phyloP scores from a whole-genome alignment of 1,140 invertebrate species.

The Drosophila repleta region DNA sequence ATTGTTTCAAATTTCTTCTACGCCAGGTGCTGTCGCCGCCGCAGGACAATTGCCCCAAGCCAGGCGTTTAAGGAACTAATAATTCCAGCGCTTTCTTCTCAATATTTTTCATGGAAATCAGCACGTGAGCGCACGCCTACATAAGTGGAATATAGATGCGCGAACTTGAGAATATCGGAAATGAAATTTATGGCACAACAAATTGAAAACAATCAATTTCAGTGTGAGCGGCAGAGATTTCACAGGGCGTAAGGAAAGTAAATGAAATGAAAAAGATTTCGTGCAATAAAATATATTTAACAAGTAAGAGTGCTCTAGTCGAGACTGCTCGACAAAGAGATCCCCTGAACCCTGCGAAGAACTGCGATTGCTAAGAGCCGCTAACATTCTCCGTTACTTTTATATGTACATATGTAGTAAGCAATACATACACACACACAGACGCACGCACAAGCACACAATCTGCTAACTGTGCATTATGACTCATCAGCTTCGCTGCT shows the following conservation, averaged over 20 bases:
- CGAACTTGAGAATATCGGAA: neutral
- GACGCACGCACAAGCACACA: too few relatives aligned
- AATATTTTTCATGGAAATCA: conserved; percentile 11
- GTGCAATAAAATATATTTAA: neutral
- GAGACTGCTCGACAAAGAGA: too few relatives aligned
- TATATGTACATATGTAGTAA: too few relatives aligned
- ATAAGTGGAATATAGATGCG: neutral
- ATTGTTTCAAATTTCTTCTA: conserved; percentile 43
- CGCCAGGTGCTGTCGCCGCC: conserved; percentile 15
- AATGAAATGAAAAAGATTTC: neutral
- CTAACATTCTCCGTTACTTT: too few relatives aligned
- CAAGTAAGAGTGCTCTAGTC: too few relatives aligned
- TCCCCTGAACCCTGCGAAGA: too few relatives aligned
- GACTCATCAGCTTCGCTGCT: too few relatives aligned
- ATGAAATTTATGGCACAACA: conserved; percentile 14
- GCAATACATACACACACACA: too few relatives aligned
- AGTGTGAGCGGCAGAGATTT: neutral
- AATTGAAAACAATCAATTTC: conserved; percentile 15
- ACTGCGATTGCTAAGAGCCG: too few relatives aligned
- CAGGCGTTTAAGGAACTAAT: conserved; percentile 11
- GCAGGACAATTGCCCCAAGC: conserved; percentile 18
- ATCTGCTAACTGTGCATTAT: too few relatives aligned
- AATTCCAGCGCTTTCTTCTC: conserved; percentile 17
- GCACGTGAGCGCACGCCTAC: neutral
- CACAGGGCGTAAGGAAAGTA: neutral